Evolutionary conservation across 1,140 invertebrate species (phyloP), one percentile per base, ranked within the genome.

Genomic region (Neodiprion fabricii): DNA sequence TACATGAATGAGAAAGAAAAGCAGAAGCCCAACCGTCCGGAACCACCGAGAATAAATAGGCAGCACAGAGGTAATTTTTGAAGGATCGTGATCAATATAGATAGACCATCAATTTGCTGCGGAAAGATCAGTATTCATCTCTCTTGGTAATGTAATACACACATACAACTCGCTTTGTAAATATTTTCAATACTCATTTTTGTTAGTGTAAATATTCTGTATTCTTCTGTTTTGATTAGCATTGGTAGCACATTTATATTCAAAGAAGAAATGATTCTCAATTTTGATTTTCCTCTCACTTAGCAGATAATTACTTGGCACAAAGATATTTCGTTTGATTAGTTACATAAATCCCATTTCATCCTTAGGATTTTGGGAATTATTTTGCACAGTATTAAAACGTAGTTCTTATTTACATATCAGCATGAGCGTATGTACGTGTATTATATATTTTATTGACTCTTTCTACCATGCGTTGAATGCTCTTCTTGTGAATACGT

Each of bases 1-100:
- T 92, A 91, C 79, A 81, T 92, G 7, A 92, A 92, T 80, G 91
- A 92, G 75, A 90, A 91, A 78, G 89, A 91, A 61, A 84, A 85
- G 74, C 78, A 79, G 83, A 75, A 83, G 74, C 76, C 81, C 79
- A 86, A 75, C 79, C 82, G 82, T 74, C 78, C 83, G 7, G 87
- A 87, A 50, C 81, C 85, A 74, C 86, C 86, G 66, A 86, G 86
- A 82, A 83, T 87, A 9, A 86, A 84, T 75, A 88, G 86, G 77
- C 84, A 88, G 66, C 89, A 90, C 71, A 89, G 88, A 90, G 90
- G 90, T 91, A 89, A 73, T 70, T 40, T 5, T 40, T 40, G 28
- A 40, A 2, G 28, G 5, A 40, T 40, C 28, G 28, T 40, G 28
- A 40, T 40, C 28, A 40, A 40, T 40, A 40, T 40, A 40, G 28